Percentiles rank a stretch among this genome's conserved stretches.
These are phyloP conservation scores for Sinocyclocheilus grahami DNA, from an alignment of 2,113 vertebrate genomes.

Conservation along the genomic window DNA sequence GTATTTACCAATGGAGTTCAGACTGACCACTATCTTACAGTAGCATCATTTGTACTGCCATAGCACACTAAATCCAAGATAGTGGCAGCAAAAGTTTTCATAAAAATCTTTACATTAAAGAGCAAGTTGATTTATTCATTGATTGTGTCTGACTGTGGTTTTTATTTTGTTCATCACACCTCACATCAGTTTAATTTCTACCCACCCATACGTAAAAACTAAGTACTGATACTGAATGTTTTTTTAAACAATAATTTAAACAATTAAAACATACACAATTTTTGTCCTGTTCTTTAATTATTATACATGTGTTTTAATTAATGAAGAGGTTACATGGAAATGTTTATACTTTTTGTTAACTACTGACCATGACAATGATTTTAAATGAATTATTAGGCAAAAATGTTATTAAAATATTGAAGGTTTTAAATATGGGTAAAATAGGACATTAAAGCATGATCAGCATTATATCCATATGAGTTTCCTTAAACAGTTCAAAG, in stretches of 20 bases:
- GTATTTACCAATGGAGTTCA: background rate
- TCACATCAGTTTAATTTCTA: background rate
- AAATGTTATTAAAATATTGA: no score
- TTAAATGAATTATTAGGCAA: background rate
- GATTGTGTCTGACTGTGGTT: background rate
- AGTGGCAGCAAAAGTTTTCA: constrained; percentile 87
- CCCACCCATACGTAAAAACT: background rate
- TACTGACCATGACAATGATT: background rate
- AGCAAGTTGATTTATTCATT: background rate
- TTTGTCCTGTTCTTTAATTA: background rate
- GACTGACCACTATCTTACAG: background rate
- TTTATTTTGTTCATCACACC: background rate
- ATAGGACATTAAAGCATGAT: no score
- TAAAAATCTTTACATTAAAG: background rate
- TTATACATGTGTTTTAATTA: background rate
- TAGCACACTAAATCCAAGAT: constrained; percentile 66
- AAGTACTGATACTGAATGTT: no score
- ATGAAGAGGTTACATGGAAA: background rate
- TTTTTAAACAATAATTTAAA: background rate
- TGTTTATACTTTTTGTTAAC: background rate
- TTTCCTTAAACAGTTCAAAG: no score
- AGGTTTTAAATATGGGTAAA: no score
- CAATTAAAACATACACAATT: background rate
- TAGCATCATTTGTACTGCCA: background rate
- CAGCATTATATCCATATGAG: no score